Evolutionary conservation across 2,797 vertebrate species (phyloP).

Genomic region (Salmo trutta): DNA sequence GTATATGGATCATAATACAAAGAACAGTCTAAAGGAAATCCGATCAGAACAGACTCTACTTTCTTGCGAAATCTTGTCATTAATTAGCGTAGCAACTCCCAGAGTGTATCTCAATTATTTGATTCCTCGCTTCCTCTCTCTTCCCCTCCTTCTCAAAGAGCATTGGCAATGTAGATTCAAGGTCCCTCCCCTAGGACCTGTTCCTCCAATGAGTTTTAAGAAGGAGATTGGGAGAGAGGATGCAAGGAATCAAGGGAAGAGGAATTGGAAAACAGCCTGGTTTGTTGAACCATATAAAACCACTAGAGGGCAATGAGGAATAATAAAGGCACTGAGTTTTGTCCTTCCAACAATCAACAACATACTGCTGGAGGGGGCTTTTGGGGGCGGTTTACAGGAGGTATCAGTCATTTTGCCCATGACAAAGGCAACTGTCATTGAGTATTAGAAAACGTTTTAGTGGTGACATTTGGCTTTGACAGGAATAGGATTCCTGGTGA

Average conservation of each 20-base stretch:
- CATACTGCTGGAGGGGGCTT: background rate
- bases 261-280: background rate
- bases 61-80: too few species aligned
- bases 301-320: constrained; percentile 61
- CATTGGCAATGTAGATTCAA: too few species aligned
- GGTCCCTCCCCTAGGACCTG: too few species aligned
- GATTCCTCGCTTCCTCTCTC: too few species aligned
- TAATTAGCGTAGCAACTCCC: too few species aligned
- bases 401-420: background rate
- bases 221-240: too few species aligned
- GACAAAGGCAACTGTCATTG: background rate
- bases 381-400: background rate
- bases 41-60: too few species aligned
- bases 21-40: too few species aligned
- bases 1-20: background rate
- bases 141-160: too few species aligned
- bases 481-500: background rate
- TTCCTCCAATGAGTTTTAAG: too few species aligned
- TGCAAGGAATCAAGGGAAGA: too few species aligned
- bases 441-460: background rate
- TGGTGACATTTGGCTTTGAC: background rate
- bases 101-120: too few species aligned
- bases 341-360: background rate
- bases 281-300: constrained; percentile 10
- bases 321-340: constrained; percentile 15